A percentile compares a stretch with the other conserved stretches of the same genome.
Evolutionary conservation across 2,888 invertebrate species (phyloP).

Genomic region (Mystacides longicornis): DNA sequence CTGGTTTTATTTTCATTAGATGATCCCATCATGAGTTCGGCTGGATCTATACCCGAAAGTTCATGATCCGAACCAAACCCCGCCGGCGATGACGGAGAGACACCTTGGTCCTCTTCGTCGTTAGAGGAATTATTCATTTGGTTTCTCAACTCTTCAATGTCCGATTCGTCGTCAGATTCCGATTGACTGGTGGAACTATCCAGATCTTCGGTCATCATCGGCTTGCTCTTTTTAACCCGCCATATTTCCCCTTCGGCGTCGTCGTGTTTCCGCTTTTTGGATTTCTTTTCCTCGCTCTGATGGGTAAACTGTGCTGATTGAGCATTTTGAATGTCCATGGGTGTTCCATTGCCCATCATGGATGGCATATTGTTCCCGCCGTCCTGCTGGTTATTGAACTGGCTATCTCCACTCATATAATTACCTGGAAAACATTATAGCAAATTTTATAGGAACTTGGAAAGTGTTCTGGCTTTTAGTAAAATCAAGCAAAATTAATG

Average conservation of each 20-base stretch:
- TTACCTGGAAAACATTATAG: conserved; percentile 32
- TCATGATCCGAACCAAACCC: conserved; percentile 58
- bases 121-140: conserved; percentile 39
- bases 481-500: no score
- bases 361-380: conserved; percentile 15
- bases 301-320: conserved; percentile 10
- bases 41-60: conserved; percentile 54
- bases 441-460: neutral
- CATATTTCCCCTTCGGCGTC: conserved; percentile 39
- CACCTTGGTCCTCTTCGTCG: conserved; percentile 40
- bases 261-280: conserved; percentile 50
- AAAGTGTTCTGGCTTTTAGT: neutral
- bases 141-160: conserved; percentile 43
- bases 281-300: conserved; percentile 34
- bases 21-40: conserved; percentile 45
- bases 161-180: conserved; percentile 41
- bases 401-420: conserved; percentile 45
- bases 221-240: conserved; percentile 55
- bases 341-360: conserved; percentile 22
- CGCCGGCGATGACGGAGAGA: conserved; percentile 45
- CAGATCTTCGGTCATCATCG: conserved; percentile 48
- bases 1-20: conserved; percentile 40
- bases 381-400: conserved; percentile 41
- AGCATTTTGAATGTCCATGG: conserved; percentile 15
- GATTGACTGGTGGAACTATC: conserved; percentile 58